Percentiles rank a stretch among this genome's conserved stretches.
Evolutionary conservation across 2,888 invertebrate species (phyloP).

Genomic region (Amaurobius ferox): DNA sequence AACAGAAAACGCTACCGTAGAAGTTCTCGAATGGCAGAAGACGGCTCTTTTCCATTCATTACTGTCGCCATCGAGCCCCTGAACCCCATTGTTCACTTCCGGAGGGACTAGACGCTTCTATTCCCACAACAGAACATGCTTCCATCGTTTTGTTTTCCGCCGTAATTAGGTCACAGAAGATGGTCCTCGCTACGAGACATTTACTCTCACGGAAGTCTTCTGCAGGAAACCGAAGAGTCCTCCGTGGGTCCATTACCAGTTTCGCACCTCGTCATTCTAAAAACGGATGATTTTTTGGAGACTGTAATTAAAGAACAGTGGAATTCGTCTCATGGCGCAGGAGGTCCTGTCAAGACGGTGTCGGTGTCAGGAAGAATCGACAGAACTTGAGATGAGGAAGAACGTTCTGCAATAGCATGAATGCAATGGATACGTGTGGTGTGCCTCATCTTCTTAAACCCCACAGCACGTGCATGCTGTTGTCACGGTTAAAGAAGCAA

Average conservation of each 20-base stretch:
- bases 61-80: neutral
- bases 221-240: neutral
- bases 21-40: neutral
- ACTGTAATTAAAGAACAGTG: conserved; percentile 46
- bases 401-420: neutral
- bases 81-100: conserved; percentile 9
- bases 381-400: neutral
- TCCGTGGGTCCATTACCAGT: conserved; percentile 26
- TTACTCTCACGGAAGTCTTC: conserved; percentile 8
- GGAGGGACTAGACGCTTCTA: neutral
- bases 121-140: neutral
- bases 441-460: neutral
- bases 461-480: neutral
- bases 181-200: conserved; percentile 4
- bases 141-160: conserved; percentile 1
- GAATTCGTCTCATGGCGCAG: conserved; percentile 29
- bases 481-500: neutral
- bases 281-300: conserved; percentile 42
- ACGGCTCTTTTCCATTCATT: neutral
- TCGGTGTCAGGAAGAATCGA: conserved; percentile 30
- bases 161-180: conserved; percentile 18
- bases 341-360: conserved; percentile 33
- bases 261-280: conserved; percentile 64
- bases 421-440: neutral
- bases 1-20: neutral